Evolutionary conservation across 2,113 vertebrate genomes (phyloP), one percentile per base, ranked within the genome.

Genomic region (Chloebia gouldiae): DNA sequence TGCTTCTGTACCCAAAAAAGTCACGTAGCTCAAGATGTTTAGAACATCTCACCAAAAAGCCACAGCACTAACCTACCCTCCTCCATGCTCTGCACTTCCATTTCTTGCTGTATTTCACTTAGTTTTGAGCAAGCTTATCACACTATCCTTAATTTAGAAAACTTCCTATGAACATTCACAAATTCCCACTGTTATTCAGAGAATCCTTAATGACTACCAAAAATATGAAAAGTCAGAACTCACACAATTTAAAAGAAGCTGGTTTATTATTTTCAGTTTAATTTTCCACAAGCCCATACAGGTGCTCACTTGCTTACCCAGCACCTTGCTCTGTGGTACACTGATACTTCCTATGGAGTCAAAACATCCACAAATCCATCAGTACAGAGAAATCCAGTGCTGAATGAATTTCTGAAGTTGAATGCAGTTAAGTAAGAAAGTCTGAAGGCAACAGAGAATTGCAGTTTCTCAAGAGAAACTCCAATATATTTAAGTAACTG

Each of bases 281-380:
- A 1, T 18, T 44, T 57, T 51, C 28, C 14, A 4, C 8, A 81
- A 81, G 24, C 7, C 12, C 0, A 0, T 30, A 71, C 8, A 66
- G 21, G 13, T 23, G 10, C 42, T 87, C 8, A 87, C 2, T 2
- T 3, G 6, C 37, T 71, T 47, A 40, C 8, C 28, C 19, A 78
- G 7, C 1, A 3, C 44, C 25, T 63, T 20, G 31, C 0, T 2
- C 35, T 64, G 15, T 15, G 11, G 30, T 45, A 75, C 22, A 21
- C 28, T 10, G 3, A 61, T 47, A 15, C 13, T 64, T 79, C 40
- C 31, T 44, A 63, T 1, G 2, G 40, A 88, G 31, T 77, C 15
- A 88, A 56, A 13, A n/a, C 12, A 24, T 11, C 25, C 71, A 27
- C 30, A 91, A 64, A 79, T 22, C 18, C 53, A 79, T 7, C 1